These are phyloP conservation scores for Trichacis sp. DNA, from an alignment of 2,888 invertebrate species.

Conservation along the genomic window DNA sequence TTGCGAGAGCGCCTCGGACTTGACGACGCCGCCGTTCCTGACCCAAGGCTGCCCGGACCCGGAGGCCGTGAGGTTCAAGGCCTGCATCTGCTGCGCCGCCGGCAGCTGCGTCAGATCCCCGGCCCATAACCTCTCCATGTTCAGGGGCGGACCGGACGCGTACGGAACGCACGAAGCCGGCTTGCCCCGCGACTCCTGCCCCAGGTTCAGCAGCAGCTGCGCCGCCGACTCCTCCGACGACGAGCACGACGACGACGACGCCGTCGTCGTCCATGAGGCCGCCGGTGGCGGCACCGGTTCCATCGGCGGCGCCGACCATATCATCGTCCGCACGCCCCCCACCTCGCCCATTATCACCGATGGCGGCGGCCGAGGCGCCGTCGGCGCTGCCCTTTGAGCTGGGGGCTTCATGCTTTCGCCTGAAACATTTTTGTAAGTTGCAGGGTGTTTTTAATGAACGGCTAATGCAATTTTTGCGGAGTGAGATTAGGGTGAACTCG, in stretches of 20 bases:
- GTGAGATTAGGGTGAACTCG: no score
- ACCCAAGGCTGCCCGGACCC: slow-evolving; percentile 64
- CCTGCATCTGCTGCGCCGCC: slow-evolving; percentile 83
- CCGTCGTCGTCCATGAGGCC: slow-evolving; percentile 71
- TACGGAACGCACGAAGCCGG: slow-evolving; percentile 59
- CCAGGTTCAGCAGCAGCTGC: slow-evolving; percentile 81
- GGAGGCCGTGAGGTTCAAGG: slow-evolving; percentile 77
- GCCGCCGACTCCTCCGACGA: slow-evolving; percentile 73
- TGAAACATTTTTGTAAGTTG: no score
- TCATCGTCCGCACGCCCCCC: slow-evolving; percentile 85
- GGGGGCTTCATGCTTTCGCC: slow-evolving; percentile 67
- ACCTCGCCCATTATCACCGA: slow-evolving; percentile 95
- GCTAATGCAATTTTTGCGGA: no score
- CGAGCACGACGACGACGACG: slow-evolving; percentile 71
- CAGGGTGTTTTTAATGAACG: no score
- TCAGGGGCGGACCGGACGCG: slow-evolving; percentile 75
- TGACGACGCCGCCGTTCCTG: slow-evolving; percentile 62
- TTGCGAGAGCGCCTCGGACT: slow-evolving; percentile 59
- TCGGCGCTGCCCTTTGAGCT: slow-evolving; percentile 62
- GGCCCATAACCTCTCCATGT: slow-evolving; percentile 93
- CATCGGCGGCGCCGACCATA: slow-evolving; percentile 75
- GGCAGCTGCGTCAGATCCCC: slow-evolving; percentile 88
- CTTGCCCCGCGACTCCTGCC: slow-evolving; percentile 76
- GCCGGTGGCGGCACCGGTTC: slow-evolving; percentile 71
- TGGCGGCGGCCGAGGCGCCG: slow-evolving; percentile 77